A percentile compares a stretch with the other conserved stretches of the same genome.
These are phyloP conservation scores for Hyles vespertilio DNA, from an alignment of 1,140 invertebrate species.

Conservation along the genomic window DNA sequence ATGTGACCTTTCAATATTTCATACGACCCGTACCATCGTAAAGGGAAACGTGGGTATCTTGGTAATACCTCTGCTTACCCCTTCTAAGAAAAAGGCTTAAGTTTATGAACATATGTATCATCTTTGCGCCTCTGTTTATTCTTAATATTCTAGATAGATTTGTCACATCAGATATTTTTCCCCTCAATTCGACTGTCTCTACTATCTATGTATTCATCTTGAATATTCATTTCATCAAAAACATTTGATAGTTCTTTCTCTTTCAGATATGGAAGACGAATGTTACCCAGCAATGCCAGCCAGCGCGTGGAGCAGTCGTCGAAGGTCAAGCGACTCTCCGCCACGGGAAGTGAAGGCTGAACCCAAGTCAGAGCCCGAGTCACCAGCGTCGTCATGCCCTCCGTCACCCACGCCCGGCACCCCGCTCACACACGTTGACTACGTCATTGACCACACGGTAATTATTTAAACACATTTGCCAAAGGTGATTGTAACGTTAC, in stretches of 20 bases:
- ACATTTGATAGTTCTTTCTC: background rate
- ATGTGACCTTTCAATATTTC: too few relatives aligned
- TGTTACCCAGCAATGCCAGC: slow-evolving; percentile 86
- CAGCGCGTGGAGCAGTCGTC: slow-evolving; percentile 71
- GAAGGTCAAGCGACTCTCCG: slow-evolving; percentile 58
- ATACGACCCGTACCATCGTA: too few relatives aligned
- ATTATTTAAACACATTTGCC: slow-evolving; percentile 5
- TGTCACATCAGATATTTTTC: too few relatives aligned
- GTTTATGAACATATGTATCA: too few relatives aligned
- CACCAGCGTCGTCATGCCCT: slow-evolving; percentile 81
- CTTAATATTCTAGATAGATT: too few relatives aligned
- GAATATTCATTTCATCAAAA: background rate
- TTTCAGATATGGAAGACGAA: slow-evolving; percentile 88
- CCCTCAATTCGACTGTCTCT: background rate
- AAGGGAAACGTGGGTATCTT: too few relatives aligned
- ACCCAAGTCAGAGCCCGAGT: slow-evolving; percentile 80
- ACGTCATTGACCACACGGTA: slow-evolving; percentile 76
- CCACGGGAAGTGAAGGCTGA: slow-evolving; percentile 81
- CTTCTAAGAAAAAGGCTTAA: too few relatives aligned
- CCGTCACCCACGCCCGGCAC: slow-evolving; percentile 75
- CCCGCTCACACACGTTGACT: slow-evolving; percentile 66
- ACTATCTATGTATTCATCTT: background rate
- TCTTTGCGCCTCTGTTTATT: too few relatives aligned
- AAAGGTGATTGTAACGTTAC: too few relatives aligned
- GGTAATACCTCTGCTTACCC: too few relatives aligned